phyloP scores from a whole-genome alignment of 2,888 invertebrate species.

The Thecocarcelia acutangulata region DNA sequence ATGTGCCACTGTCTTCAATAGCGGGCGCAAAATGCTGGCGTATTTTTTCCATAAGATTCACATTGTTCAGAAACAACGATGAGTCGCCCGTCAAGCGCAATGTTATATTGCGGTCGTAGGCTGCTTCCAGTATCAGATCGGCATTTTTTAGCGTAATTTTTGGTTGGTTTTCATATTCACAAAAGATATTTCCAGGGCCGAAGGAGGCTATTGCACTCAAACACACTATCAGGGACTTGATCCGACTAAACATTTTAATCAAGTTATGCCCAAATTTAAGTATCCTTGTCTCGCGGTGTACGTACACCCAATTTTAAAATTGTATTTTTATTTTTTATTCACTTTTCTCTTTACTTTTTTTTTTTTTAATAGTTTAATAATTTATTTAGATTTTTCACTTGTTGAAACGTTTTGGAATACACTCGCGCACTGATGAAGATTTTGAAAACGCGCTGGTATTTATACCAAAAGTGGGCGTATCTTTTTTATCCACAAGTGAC shows the following conservation, averaged over 20 bases:
- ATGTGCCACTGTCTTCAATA: constrained; percentile 14
- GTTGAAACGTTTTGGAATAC: constrained; percentile 18
- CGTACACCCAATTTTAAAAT: constrained; percentile 27
- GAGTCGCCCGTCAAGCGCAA: constrained; percentile 87
- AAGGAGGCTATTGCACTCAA: constrained; percentile 7
- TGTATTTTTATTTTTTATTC: constrained; percentile 14
- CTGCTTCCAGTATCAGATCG: constrained; percentile 89
- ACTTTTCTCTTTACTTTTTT: constrained; percentile 36
- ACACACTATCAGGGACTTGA: not conserved
- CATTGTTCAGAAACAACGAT: constrained; percentile 85
- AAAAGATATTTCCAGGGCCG: not conserved
- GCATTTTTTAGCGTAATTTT: constrained; percentile 85
- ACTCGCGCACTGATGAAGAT: constrained; percentile 18
- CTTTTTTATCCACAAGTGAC: constrained; percentile 28
- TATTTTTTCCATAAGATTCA: constrained; percentile 83
- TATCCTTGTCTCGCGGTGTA: constrained; percentile 43
- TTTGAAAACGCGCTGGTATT: constrained; percentile 32
- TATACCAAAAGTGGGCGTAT: constrained; percentile 60
- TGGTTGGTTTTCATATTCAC: constrained; percentile 69
- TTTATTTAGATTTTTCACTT: constrained; percentile 7
- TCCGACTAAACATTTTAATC: constrained; percentile 16
- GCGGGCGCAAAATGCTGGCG: constrained; percentile 63
- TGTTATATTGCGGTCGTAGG: constrained; percentile 89
- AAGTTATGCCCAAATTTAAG: not conserved
- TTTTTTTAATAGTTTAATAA: not conserved